Conservation (phyloP, 2,888 invertebrate genomes). For the Strigamia maritima region DNA sequence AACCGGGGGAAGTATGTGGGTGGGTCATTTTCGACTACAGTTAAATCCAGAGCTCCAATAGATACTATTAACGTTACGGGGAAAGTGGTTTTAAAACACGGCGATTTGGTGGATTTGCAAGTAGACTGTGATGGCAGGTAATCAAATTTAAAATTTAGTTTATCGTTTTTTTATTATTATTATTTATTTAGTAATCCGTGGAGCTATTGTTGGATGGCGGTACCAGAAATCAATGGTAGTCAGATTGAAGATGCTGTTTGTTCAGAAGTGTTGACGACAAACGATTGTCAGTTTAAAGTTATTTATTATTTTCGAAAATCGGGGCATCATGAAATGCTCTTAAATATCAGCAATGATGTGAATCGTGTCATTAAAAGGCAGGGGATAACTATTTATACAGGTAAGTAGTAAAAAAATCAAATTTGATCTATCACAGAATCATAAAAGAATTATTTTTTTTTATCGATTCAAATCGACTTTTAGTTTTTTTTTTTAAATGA, state of each 20-base stretch:
- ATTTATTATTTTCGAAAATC: slow-evolving; percentile 67
- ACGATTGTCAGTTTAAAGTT: slow-evolving; percentile 62
- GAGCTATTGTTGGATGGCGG: slow-evolving; percentile 34
- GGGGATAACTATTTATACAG: slow-evolving; percentile 78
- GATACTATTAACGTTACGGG: slow-evolving; percentile 67
- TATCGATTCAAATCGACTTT: no score
- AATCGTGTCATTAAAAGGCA: slow-evolving; percentile 66
- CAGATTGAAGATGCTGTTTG: slow-evolving; percentile 62
- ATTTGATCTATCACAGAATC: no score
- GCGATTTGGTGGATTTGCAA: slow-evolving; percentile 68
- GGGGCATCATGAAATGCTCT: slow-evolving; percentile 71
- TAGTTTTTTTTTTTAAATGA: neutral
- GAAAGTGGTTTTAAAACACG: slow-evolving; percentile 77
- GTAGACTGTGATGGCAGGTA: slow-evolving; percentile 68
- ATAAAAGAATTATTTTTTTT: no score
- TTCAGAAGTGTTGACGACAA: slow-evolving; percentile 45
- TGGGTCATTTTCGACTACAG: neutral
- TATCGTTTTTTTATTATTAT: neutral
- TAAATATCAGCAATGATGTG: slow-evolving; percentile 74
- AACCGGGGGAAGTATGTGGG: neutral
- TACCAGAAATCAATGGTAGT: slow-evolving; percentile 1
- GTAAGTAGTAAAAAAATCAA: slow-evolving; percentile 55
- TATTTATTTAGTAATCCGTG: slow-evolving; percentile 15
- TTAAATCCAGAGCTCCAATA: slow-evolving; percentile 60
- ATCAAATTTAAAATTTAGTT: no score